These are phyloP conservation scores for Urosaurus nigricauda DNA, from an alignment of 2,797 vertebrate genomes.

Conservation along the genomic window DNA sequence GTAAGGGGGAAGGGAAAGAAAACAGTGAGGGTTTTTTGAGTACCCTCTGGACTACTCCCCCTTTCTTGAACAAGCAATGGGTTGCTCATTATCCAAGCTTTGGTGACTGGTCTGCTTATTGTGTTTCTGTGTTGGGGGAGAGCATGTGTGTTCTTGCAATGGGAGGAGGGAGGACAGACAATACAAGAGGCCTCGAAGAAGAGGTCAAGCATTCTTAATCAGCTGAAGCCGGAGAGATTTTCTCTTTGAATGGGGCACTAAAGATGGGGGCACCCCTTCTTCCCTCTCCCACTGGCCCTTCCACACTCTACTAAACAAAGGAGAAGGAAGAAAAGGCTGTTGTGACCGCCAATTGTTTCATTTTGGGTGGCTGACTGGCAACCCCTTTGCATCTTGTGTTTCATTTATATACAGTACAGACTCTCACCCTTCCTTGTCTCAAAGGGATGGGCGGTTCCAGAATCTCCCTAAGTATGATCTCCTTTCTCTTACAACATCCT, in stretches of 20 bases:
- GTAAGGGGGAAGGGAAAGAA: conserved; percentile 32
- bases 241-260: conserved; percentile 32
- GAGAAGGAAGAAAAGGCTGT: not conserved
- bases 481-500: not conserved
- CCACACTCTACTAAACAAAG: conserved; percentile 21
- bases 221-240: conserved; percentile 33
- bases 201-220: conserved; percentile 54
- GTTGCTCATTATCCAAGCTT: conserved; percentile 12
- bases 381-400: not conserved
- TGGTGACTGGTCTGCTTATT: not conserved
- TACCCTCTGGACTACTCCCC: conserved; percentile 5
- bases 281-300: conserved; percentile 2
- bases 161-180: not conserved
- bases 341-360: not conserved
- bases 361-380: not conserved
- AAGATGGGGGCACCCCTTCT: conserved; percentile 24
- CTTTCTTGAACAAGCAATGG: not conserved
- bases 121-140: conserved; percentile 14
- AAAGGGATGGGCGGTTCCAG: not conserved
- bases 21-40: conserved; percentile 23
- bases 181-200: not conserved
- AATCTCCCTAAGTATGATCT: not conserved
- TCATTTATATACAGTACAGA: not conserved
- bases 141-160: not conserved
- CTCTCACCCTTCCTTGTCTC: not conserved